Percentiles rank a stretch among this genome's conserved stretches.
phyloP scores from a whole-genome alignment of 1,140 invertebrate genomes.

The Rhynchophorus ferrugineus region DNA sequence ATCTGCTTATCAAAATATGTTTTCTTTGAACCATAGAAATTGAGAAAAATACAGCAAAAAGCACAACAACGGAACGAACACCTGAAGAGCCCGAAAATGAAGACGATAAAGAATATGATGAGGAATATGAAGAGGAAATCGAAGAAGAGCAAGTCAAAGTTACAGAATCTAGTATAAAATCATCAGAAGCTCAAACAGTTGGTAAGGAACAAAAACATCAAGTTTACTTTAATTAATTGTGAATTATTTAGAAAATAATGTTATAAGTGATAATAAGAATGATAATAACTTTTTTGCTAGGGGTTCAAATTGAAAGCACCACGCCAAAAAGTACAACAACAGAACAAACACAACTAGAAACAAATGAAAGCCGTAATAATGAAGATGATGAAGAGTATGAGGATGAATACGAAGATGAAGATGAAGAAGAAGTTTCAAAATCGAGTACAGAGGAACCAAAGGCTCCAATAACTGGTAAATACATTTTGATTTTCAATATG shows the following conservation, averaged over 20 bases:
- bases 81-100: neutral
- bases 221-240: no score
- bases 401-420: neutral
- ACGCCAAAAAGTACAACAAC: neutral
- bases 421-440: neutral
- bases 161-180: neutral
- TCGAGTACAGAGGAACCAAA: neutral
- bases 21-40: no score
- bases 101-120: conserved; percentile 5
- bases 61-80: neutral
- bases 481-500: conserved; percentile 17
- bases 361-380: neutral
- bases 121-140: neutral
- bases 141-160: no score
- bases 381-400: conserved; percentile 4
- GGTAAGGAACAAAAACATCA: no score
- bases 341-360: neutral
- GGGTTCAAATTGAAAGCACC: no score
- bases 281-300: neutral
- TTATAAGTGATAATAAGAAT: neutral
- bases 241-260: no score
- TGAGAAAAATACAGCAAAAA: neutral
- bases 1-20: no score
- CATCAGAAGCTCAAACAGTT: no score
- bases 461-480: no score